Conservation (phyloP, 2,888 invertebrate genomes). For the Odontocerum albicorne region DNA sequence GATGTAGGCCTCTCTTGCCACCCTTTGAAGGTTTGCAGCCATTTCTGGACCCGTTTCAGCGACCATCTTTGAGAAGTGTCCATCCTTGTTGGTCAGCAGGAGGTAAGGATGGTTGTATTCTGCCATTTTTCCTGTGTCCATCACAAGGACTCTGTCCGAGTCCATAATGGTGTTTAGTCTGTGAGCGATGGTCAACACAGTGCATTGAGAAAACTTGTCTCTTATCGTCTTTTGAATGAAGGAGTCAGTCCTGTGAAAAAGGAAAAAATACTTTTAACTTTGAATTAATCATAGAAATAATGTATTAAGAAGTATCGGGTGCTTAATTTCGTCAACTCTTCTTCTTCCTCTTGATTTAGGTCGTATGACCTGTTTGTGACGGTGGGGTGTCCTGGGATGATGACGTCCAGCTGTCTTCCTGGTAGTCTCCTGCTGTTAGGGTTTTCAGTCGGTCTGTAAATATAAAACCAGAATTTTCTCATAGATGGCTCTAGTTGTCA, state of each 20-base stretch:
- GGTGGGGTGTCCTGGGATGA: no score
- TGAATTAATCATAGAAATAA: no score
- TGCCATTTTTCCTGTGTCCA: conserved; percentile 77
- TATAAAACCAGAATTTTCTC: no score
- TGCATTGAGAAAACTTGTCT: conserved; percentile 76
- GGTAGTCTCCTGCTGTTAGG: no score
- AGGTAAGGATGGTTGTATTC: conserved; percentile 73
- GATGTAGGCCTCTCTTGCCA: conserved; percentile 52
- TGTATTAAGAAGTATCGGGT: no score
- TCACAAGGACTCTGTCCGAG: conserved; percentile 83
- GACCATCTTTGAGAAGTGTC: conserved; percentile 70
- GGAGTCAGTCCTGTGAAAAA: conserved; percentile 67
- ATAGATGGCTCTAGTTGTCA: no score
- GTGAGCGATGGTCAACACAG: conserved; percentile 90
- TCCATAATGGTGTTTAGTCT: conserved; percentile 92
- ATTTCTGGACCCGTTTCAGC: conserved; percentile 66
- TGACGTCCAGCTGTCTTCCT: no score
- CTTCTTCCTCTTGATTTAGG: no score
- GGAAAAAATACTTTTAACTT: no score
- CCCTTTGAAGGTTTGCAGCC: conserved; percentile 50
- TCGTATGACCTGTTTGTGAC: no score
- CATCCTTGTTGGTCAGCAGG: conserved; percentile 61
- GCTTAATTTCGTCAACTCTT: no score
- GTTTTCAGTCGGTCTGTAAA: no score
- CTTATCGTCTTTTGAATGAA: conserved; percentile 85